phyloP scores from a whole-genome alignment of 2,113 vertebrate genomes.

The Fukomys damarensis region DNA sequence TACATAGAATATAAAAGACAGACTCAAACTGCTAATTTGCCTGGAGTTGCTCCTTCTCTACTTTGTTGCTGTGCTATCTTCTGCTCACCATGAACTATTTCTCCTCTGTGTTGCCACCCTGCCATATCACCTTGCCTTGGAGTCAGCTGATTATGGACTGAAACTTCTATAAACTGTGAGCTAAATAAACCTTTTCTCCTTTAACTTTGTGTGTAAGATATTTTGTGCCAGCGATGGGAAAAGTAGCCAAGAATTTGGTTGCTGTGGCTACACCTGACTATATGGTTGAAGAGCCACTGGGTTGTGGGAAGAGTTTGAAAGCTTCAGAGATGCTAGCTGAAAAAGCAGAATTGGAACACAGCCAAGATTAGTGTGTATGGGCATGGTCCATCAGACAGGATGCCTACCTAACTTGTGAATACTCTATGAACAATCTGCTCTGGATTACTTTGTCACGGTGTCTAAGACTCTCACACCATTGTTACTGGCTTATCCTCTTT shows the following conservation, averaged over 20 bases:
- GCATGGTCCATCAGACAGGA: accelerated
- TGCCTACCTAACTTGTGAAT: not conserved
- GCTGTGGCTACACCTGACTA: not conserved
- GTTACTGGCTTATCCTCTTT: not conserved
- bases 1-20: not conserved
- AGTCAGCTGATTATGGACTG: not conserved
- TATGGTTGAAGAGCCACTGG: not conserved
- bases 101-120: not conserved
- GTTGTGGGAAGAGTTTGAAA: not conserved
- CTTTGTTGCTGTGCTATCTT: not conserved
- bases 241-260: not conserved
- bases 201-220: not conserved
- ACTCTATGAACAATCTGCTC: not conserved
- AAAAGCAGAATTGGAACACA: not conserved
- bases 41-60: not conserved
- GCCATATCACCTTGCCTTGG: not conserved
- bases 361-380: not conserved
- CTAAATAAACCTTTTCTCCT: not conserved
- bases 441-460: not conserved
- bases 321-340: not conserved
- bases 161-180: not conserved
- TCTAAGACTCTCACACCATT: not conserved
- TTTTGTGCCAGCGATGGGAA: not conserved
- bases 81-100: not conserved
- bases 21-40: not conserved